Conservation (phyloP, 1,140 invertebrate genomes). For the Habropoda laboriosa region DNA sequence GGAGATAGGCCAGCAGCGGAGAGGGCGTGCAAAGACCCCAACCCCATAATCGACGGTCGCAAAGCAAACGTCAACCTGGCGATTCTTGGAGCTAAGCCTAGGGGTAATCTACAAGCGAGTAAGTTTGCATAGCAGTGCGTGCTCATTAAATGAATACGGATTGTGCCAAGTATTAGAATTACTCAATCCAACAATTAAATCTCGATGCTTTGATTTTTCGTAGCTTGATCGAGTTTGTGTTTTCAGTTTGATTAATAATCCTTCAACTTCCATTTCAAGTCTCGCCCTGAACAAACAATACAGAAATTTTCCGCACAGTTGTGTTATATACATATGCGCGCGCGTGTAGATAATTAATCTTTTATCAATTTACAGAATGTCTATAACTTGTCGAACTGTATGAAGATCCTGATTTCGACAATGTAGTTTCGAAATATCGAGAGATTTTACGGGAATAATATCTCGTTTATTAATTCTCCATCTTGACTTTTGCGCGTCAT, state of each 20-base stretch:
- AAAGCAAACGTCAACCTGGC: constrained; percentile 99
- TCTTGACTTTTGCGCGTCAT: constrained; percentile 50
- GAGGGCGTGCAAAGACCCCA: constrained; percentile 97
- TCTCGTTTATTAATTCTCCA: constrained; percentile 35
- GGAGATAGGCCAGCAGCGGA: constrained; percentile 95
- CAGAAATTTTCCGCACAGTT: too few species aligned
- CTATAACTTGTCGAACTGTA: not conserved
- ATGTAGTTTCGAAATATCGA: not conserved
- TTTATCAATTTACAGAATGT: too few species aligned
- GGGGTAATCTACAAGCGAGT: constrained; percentile 92
- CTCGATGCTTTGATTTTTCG: constrained; percentile 11
- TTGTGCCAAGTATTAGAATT: not conserved
- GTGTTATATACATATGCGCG: too few species aligned
- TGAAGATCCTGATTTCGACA: not conserved
- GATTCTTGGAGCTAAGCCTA: constrained; percentile 97
- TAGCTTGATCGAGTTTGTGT: not conserved
- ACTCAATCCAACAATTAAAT: not conserved
- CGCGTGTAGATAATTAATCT: too few species aligned
- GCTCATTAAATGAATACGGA: constrained; percentile 14
- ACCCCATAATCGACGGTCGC: constrained; percentile 98
- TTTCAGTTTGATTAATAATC: not conserved
- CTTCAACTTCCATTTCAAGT: not conserved
- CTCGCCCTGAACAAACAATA: too few species aligned
- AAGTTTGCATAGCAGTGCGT: constrained; percentile 73
- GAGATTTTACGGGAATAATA: not conserved